Evolutionary conservation across 1,140 invertebrate genomes (phyloP), one percentile per base, ranked within the genome.

Genomic region (Panagrolaimus sp.): DNA sequence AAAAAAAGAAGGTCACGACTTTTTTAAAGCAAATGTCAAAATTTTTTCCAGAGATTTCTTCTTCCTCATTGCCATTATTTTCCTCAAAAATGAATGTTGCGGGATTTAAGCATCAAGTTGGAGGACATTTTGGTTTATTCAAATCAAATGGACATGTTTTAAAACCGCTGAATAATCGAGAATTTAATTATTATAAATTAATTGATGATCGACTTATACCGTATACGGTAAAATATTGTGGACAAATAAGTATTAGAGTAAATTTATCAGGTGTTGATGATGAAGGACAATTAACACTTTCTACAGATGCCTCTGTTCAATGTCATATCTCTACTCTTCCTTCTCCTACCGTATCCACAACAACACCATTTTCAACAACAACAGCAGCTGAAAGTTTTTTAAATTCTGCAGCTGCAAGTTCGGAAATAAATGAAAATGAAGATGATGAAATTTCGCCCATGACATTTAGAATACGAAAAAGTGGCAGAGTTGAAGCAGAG

Each of bases 71-170:
- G n/a, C n/a, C n/a, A 67, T 4, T 38, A 38, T 4, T 38, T 4
- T 9, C 15, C 2, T 4, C 32, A 68, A 28, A 26, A 14, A 78
- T 77, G 76, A 69, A 78, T 52, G 78, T 78, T n/a, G 65, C 71
- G 17, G 76, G 76, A 24, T 78, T 81, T 66, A 72, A 68, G 5
- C 76, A 83, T 45, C 77, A 82, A 68, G 80, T 82, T n/a, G 80
- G 80, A 32, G 80, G 80, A 3, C 80, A 82, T 71, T 82, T 83
- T 63, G 80, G 80, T 1, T 69, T 82, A 26, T 70, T 82, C 8
- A 68, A 63, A 45, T 81, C 79, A 38, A 65, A 58, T 24, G 80
- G 77, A 7, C 81, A 83, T 68, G 81, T 82, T 15, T 79, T 76
- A 38, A 82, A 82, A 64, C 80, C 82, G 9, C 65, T 81, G 45